Percentiles rank a stretch among this genome's conserved stretches.
Evolutionary conservation across 2,113 vertebrate species (phyloP).

Genomic region (Saguinus midas): DNA sequence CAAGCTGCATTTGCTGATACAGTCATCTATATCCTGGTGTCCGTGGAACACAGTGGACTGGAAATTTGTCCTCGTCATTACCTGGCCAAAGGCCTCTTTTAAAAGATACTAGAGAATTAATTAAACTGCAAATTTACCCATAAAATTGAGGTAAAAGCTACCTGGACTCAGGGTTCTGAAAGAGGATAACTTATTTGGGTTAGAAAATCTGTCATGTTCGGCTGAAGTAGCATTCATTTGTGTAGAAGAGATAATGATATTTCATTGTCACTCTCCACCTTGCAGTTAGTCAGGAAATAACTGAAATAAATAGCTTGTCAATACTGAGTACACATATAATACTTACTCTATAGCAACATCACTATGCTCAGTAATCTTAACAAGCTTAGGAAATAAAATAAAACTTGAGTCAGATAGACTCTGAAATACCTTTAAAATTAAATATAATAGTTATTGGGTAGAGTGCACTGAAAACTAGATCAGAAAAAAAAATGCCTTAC

Average conservation of each 20-base stretch:
- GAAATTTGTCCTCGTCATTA: conserved; percentile 74
- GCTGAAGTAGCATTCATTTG: not conserved
- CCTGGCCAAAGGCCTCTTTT: conserved; percentile 42
- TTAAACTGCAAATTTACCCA: conserved; percentile 52
- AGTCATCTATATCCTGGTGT: conserved; percentile 63
- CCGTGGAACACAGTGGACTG: not conserved
- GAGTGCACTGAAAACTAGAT: not conserved
- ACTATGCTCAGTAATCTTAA: not conserved
- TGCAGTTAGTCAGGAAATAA: conserved; percentile 2
- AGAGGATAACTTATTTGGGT: not conserved
- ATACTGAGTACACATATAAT: not conserved
- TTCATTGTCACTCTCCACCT: not conserved
- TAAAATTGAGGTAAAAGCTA: conserved; percentile 15
- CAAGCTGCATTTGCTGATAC: conserved; percentile 67
- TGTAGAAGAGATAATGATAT: not conserved
- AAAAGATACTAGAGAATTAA: conserved; percentile 66
- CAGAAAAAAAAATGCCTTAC: not conserved
- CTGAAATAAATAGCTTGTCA: not conserved
- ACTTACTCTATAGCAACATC: not conserved
- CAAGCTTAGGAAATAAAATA: not conserved
- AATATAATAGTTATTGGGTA: not conserved
- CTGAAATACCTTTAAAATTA: not conserved
- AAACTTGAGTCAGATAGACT: not conserved
- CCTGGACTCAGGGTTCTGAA: not conserved
- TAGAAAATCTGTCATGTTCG: not conserved